Evolutionary conservation across 2,113 vertebrate genomes (phyloP), one percentile per base, ranked within the genome.

Genomic region (Arenaria interpres): DNA sequence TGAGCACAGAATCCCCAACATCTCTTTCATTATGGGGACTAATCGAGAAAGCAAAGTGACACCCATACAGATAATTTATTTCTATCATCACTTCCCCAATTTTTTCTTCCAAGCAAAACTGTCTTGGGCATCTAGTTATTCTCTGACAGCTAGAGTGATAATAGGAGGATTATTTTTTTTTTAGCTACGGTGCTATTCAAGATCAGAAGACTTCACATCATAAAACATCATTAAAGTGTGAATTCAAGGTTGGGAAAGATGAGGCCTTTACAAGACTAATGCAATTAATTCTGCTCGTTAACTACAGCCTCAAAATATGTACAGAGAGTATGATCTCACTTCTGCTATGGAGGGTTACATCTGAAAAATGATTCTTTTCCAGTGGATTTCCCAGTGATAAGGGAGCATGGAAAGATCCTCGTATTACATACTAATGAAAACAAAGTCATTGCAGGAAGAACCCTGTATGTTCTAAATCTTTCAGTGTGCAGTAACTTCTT

Each of bases 211-310:
- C 53, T 94, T 93, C 86, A 91, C 82, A 94, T 96, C 81, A 78
- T 69, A 92, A 95, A 96, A 67, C 92, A 92, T 78, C 92, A 91
- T 95, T 95, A 76, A 92, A 95, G 83, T 87, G 69, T 64, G 80
- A 97, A 93, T 93, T 95, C 86, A 95, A 94, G 88, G 89, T 51
- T 97, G 73, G 66, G 88, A 87, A 93, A 87, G 69, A 94, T 89
- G 90, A 93, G 86, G 66, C 62, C 88, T 93, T 93, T 94, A 87
- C 64, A 89, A 96, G 86, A 91, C 69, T 95, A 95, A 89, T 76
- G 93, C 92, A 95, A 95, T 97, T 97, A 96, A 95, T 96, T 93
- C 90, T 96, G 83, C 95, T 95, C 11, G 4, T 95, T 97, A 96
- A 76, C 76, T 92, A 75, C 83, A 84, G 69, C 76, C 83, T 91